Base-by-base conservation (phyloP, 2,113 vertebrate genomes). In the Garra rufa region DNA sequence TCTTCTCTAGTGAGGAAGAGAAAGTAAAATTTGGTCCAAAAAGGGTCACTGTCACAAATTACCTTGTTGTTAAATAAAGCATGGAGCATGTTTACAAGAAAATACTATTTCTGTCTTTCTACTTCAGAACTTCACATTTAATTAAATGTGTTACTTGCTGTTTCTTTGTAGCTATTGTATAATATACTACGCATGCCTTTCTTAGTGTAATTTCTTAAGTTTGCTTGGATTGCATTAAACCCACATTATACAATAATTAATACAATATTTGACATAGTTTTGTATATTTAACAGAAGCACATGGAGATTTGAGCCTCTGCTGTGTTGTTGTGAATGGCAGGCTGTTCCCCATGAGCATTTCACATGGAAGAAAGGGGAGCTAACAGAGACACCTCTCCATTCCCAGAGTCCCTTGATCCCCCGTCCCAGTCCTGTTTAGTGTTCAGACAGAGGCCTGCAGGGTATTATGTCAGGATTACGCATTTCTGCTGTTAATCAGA, bases 221-320 rank as follows among this genome's bases (percentile, higher is more conserved):
- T 43, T 81, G 38, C 71, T 74, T 65, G 78, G 30, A 77, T 83
- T 83, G 76, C 81, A 85, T 85, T 84, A 85, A 67, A 83, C 30
- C 19, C 2, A 34, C 78, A 73, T 87, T 63, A 88, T 28, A 81
- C n/a, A n/a, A n/a, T n/a, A n/a, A n/a, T 85, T 82, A 85, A 75
- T 81, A 61, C 69, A 82, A 81, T 65, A 61, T 85, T 81, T 85
- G 77, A 85, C 79, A 70, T 80, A 78, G 73, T 76, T 79, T 55
- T 85, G 85, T 77, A 57, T 87, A 59, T 82, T 79, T 86, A 86
- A 78, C 74, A 63, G 21, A 77, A 44, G 70, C 77, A 76, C 41
- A 11, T 77, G 80, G 69, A 81, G 46, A 55, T 70, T 44, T 48
- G 4, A 41, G 78, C 41, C 83, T 46, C 7, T 6, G 14, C 79